Evolutionary conservation across 2,797 vertebrate species (phyloP), one percentile per base, ranked within the genome.

Genomic region (Geotrypetes seraphini): DNA sequence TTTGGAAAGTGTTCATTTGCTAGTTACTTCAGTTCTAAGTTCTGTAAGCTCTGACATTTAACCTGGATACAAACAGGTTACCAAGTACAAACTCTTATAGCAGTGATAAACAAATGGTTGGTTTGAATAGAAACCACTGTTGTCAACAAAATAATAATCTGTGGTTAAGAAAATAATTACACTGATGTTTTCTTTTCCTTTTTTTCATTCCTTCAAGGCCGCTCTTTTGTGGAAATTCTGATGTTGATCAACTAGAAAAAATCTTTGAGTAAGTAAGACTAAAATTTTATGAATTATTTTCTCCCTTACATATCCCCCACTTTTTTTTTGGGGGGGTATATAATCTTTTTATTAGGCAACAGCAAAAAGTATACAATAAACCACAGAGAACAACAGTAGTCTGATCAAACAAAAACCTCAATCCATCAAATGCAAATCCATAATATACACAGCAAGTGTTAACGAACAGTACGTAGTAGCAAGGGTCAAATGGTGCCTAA

Each of bases 201-300:
- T 5, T 38, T 27, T 69, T 72, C 71, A 6, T 48, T 60, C 50
- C 78, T 79, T 48, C 53, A 14, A 98, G 95, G 69, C 90, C 94
- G 21, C 86, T 98, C 53, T 97, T 98, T 79, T 87, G 90, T 66
- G 94, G 95, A 60, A 97, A 85, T 72, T 98, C 95, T 25, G 95
- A 98, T 79, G 90, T 97, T 49, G 93, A 98, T 85, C 95, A 98
- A 57, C 81, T 98, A 75, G 92, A 92, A 69, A 97, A 97, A 82
- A 96, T 98, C 65, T 91, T 98, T 69, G 94, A 98, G 95, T 98
- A 78, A 94, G 94, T 94, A 83, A 33, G 13, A 32, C 3, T 16
- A 18, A 4, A n/a, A n/a, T n/a, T n/a, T n/a, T n/a, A n/a, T n/a
- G n/a, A n/a, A n/a, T n/a, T n/a, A n/a, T n/a, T n/a, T n/a, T n/a